phyloP scores from a whole-genome alignment of 2,113 vertebrate species.

The Mormyrus lacerda region DNA sequence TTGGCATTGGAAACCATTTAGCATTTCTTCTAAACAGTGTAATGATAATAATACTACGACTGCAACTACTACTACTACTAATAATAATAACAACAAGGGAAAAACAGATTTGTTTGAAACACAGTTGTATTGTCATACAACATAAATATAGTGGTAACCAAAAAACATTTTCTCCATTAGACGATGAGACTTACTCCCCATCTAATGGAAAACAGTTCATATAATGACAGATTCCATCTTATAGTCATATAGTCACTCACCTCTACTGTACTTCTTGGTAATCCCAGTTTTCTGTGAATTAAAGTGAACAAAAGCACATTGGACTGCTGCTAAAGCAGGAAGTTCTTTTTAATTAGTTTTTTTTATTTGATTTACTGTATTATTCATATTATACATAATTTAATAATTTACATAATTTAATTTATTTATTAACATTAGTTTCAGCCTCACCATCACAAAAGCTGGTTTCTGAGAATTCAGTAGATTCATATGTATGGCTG shows the following conservation, averaged over 20 bases:
- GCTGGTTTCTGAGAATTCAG: not conserved
- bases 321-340: not conserved
- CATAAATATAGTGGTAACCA: too few species aligned
- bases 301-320: not conserved
- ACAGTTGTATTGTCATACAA: not conserved
- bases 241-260: not conserved
- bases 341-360: not conserved
- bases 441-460: not conserved
- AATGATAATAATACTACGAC: too few species aligned
- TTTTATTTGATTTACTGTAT: not conserved
- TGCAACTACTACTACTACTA: too few species aligned
- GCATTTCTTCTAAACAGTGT: not conserved
- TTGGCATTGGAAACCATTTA: not conserved
- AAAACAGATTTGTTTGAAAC: not conserved
- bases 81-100: too few species aligned
- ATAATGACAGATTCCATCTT: not conserved
- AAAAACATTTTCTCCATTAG: not conserved
- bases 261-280: not conserved
- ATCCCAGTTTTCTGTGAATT: not conserved
- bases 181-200: not conserved
- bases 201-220: not conserved
- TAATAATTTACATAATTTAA: too few species aligned
- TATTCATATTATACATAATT: not conserved
- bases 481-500: not conserved
- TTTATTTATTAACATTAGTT: not conserved